Evolutionary conservation across 2,888 invertebrate genomes (phyloP).

Genomic region (Watsonalla cultraria): DNA sequence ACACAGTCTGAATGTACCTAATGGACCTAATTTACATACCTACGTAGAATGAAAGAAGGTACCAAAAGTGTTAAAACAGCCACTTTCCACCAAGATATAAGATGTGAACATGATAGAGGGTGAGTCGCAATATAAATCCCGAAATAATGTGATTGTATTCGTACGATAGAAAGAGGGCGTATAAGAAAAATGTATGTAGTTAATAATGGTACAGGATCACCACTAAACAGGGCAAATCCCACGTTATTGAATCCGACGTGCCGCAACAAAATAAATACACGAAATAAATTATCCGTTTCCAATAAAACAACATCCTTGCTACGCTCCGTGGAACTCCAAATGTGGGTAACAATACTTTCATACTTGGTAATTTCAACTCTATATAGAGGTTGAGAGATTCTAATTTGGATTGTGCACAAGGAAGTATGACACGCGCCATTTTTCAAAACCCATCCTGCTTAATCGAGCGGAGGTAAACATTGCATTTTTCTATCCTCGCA

Average conservation of each 20-base stretch:
- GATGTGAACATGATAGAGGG: too few relatives aligned
- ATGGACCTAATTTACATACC: too few relatives aligned
- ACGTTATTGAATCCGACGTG: conserved; percentile 61
- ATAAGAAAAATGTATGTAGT: conserved; percentile 7
- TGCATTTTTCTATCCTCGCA: conserved; percentile 66
- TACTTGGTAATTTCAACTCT: conserved; percentile 27
- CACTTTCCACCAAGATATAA: too few relatives aligned
- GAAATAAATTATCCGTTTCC: conserved; percentile 74
- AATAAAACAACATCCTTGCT: conserved; percentile 69
- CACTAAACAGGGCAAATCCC: conserved; percentile 42
- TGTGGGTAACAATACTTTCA: conserved; percentile 16
- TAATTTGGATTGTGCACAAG: conserved; percentile 16
- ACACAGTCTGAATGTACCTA: too few relatives aligned
- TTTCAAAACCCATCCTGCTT: conserved; percentile 66
- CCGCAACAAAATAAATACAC: conserved; percentile 69
- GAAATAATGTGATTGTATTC: too few relatives aligned
- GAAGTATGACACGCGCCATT: conserved; percentile 48
- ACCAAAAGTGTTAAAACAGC: too few relatives aligned
- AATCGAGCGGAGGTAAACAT: conserved; percentile 76
- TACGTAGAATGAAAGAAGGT: too few relatives aligned
- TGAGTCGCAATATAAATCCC: too few relatives aligned
- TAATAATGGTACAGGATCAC: conserved; percentile 34
- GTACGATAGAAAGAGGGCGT: neutral
- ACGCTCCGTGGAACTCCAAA: conserved; percentile 43
- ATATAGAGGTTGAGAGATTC: conserved; percentile 18